phyloP scores from a whole-genome alignment of 53 echinoderm and acorn worm genomes.

The Zoroaster sp. region DNA sequence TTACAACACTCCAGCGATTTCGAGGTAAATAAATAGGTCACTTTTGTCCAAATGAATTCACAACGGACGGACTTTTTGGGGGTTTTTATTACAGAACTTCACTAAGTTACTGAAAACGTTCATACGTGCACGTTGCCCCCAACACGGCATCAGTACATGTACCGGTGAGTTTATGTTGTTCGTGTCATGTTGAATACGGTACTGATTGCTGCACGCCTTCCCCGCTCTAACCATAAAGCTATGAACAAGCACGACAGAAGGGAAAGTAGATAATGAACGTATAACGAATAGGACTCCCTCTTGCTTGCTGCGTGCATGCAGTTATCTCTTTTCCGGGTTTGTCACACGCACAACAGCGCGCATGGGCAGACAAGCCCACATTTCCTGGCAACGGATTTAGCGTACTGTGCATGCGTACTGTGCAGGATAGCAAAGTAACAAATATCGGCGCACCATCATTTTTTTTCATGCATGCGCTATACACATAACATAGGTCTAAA shows the following conservation, averaged over 20 bases:
- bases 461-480: too few relatives aligned
- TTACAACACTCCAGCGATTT: not conserved
- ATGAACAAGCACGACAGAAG: not conserved
- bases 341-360: not conserved
- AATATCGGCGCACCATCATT: too few relatives aligned
- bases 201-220: not conserved
- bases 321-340: not conserved
- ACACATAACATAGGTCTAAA: too few relatives aligned
- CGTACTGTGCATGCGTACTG: not conserved
- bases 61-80: not conserved
- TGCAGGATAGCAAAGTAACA: not conserved
- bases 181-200: conserved; percentile 21
- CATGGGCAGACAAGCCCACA: conserved; percentile 42
- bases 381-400: conserved; percentile 6
- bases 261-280: conserved; percentile 44
- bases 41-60: not conserved
- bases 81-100: not conserved
- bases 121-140: not conserved
- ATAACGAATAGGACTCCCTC: conserved; percentile 16
- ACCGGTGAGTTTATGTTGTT: not conserved
- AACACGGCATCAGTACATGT: not conserved
- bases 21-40: not conserved
- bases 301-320: not conserved
- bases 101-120: not conserved
- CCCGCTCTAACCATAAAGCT: not conserved